Percentiles rank a stretch among this genome's conserved stretches.
phyloP scores from a whole-genome alignment of 2,113 vertebrate species.

The Boulengeromyrus knoepffleri region DNA sequence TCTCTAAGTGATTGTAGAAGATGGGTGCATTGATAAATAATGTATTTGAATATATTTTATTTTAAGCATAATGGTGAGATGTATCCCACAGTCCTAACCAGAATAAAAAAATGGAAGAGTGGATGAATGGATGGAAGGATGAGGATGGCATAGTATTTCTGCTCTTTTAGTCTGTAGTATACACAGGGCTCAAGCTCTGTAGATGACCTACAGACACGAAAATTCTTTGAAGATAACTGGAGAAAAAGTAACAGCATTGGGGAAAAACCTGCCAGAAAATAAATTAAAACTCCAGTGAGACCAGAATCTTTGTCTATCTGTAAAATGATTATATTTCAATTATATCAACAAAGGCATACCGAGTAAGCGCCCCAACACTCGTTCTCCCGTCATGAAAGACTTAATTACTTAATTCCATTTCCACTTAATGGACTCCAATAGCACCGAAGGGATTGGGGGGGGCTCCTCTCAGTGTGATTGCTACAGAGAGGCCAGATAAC shows the following conservation, averaged over 20 bases:
- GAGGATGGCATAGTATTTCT: background rate
- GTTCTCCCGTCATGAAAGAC: constrained; percentile 43
- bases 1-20: background rate
- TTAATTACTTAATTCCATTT: constrained; percentile 54
- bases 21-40: background rate
- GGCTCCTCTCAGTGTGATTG: background rate
- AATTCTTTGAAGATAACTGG: background rate
- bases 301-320: constrained; percentile 34
- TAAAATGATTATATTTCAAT: constrained; percentile 39
- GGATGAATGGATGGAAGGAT: background rate
- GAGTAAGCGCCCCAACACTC: constrained; percentile 18
- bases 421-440: constrained; percentile 33
- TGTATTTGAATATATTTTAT: background rate
- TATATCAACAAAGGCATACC: background rate
- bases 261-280: background rate
- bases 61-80: background rate
- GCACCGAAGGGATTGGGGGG: constrained; percentile 29
- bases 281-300: constrained; percentile 22
- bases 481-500: background rate
- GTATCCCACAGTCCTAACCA: background rate
- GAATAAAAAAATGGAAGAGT: background rate
- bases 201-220: background rate
- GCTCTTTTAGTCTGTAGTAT: background rate
- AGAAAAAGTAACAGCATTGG: background rate
- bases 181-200: background rate